phyloP scores from a whole-genome alignment of 1,140 invertebrate species.

The Drosophila rufa region DNA sequence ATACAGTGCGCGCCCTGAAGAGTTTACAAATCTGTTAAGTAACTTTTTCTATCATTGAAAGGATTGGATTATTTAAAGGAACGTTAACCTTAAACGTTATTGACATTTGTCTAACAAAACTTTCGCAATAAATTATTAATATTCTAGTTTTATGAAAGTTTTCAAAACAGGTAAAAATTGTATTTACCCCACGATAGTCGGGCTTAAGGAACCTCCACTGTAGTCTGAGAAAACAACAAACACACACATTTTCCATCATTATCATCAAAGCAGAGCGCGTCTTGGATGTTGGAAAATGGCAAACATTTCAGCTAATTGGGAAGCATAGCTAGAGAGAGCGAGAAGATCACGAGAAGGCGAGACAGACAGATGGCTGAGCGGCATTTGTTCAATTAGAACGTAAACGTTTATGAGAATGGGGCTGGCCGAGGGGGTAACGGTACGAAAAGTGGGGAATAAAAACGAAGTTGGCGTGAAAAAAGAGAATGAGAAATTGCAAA shows the following conservation, averaged over 20 bases:
- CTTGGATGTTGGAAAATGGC: conserved; percentile 54
- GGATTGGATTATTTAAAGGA: too few relatives aligned
- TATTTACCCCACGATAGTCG: too few relatives aligned
- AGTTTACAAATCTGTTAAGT: background rate
- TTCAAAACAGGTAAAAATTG: too few relatives aligned
- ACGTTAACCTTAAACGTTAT: background rate
- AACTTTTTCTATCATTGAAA: too few relatives aligned
- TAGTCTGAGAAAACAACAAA: conserved; percentile 17
- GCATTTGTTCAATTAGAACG: conserved; percentile 76
- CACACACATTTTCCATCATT: conserved; percentile 45
- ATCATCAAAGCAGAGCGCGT: conserved; percentile 48
- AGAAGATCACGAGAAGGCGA: background rate
- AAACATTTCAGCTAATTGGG: conserved; percentile 59
- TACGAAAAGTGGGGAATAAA: conserved; percentile 1
- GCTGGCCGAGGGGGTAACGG: conserved; percentile 3
- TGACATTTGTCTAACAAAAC: too few relatives aligned
- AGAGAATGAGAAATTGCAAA: conserved; percentile 22
- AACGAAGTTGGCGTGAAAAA: conserved; percentile 51
- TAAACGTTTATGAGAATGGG: conserved; percentile 34
- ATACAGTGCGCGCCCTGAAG: background rate
- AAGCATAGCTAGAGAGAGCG: conserved; percentile 2
- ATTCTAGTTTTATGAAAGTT: too few relatives aligned
- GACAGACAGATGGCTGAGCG: conserved; percentile 5
- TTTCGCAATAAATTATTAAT: too few relatives aligned
- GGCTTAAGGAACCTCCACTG: conserved; percentile 1